These are phyloP conservation scores for Melipona bicolor DNA, from an alignment of 2,888 invertebrate genomes.

Conservation along the genomic window DNA sequence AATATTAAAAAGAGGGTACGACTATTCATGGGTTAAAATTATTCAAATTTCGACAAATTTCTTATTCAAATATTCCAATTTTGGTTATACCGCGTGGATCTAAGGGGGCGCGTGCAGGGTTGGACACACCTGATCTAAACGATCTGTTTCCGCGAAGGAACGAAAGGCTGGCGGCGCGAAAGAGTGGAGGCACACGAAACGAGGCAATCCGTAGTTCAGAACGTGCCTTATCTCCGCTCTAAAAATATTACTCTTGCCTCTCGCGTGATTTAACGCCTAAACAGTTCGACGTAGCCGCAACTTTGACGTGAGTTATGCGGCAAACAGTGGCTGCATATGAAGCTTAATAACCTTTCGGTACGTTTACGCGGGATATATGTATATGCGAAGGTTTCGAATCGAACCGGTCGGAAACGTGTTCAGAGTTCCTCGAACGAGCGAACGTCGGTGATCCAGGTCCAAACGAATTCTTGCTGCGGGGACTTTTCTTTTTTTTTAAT, in stretches of 20 bases:
- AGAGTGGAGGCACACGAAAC: slow-evolving; percentile 27
- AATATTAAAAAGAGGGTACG: too few relatives aligned
- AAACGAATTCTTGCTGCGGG: not conserved
- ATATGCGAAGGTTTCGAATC: not conserved
- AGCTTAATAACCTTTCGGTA: slow-evolving; percentile 59
- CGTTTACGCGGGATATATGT: not conserved
- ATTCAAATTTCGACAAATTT: too few relatives aligned
- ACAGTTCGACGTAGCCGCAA: slow-evolving; percentile 37
- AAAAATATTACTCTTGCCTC: slow-evolving; percentile 35
- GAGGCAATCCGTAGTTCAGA: slow-evolving; percentile 27
- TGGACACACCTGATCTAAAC: not conserved
- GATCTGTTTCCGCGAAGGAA: slow-evolving; percentile 12
- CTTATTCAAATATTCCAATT: too few relatives aligned
- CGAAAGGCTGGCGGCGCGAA: not conserved
- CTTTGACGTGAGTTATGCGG: slow-evolving; percentile 30
- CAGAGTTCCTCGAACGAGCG: not conserved
- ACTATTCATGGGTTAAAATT: too few relatives aligned
- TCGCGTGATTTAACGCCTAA: slow-evolving; percentile 46
- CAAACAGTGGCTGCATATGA: slow-evolving; percentile 39
- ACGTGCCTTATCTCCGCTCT: slow-evolving; percentile 50
- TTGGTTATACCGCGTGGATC: too few relatives aligned
- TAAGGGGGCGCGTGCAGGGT: too few relatives aligned
- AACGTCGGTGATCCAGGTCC: not conserved
- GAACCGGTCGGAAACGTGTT: not conserved
- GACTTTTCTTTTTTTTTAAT: too few relatives aligned